A percentile compares a stretch with the other conserved stretches of the same genome.
phyloP scores from a whole-genome alignment of 2,888 invertebrate genomes.

The Escarpia spicata region DNA sequence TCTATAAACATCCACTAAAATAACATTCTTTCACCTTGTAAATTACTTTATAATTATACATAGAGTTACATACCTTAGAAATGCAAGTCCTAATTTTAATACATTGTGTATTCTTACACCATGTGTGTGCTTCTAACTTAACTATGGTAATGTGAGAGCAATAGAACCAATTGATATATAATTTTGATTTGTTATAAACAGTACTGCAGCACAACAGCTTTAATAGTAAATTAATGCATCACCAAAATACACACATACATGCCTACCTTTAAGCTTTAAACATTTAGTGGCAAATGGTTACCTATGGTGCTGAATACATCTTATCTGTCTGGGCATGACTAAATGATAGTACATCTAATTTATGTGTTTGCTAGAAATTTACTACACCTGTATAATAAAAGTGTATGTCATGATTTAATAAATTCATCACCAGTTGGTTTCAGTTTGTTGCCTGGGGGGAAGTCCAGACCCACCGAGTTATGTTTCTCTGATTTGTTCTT shows the following conservation, averaged over 20 bases:
- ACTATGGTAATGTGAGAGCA: no score
- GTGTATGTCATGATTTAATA: neutral
- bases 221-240: neutral
- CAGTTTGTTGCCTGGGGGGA: neutral
- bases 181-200: neutral
- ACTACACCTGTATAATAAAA: neutral
- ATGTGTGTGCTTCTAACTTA: neutral
- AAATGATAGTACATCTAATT: neutral
- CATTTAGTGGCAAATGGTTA: neutral
- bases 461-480: no score
- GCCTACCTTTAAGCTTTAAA: neutral
- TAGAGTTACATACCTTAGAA: neutral
- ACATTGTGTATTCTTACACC: neutral
- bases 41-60: neutral
- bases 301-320: neutral
- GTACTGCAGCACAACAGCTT: neutral
- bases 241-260: neutral
- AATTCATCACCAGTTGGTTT: neutral
- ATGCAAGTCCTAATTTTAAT: neutral
- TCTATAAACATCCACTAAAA: neutral
- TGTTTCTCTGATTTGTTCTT: no score
- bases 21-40: neutral
- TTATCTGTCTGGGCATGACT: neutral
- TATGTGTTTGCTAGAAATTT: neutral
- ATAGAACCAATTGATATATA: no score